Evolutionary conservation across 2,888 invertebrate genomes (phyloP), one percentile per base, ranked within the genome.

Genomic region (Mimachlamys varia): DNA sequence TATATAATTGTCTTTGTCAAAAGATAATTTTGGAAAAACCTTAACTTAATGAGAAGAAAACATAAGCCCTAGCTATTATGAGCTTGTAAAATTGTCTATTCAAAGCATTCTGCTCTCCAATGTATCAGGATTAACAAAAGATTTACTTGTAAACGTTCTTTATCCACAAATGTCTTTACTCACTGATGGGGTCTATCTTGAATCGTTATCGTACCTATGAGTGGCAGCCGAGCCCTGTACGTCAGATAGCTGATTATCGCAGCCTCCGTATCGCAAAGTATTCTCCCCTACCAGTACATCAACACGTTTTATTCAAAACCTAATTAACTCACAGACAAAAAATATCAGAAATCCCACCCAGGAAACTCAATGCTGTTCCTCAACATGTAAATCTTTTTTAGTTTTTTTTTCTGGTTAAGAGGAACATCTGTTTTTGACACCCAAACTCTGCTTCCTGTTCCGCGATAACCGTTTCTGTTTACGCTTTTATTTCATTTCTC

Each of bases 341-440:
- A 76, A 27, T 76, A 76, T 76, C 76, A 76, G 76, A 33, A 76
- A 76, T 76, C 76, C 76, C 76, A 76, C 76, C 76, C 76, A 76
- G 76, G 76, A 76, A 76, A 76, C 76, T 76, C 5, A 76, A 76
- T 22, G 76, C 76, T 76, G 76, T 27, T 76, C 27, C 33, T 76
- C 76, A 33, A 33, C 76, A 76, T 76, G 76, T 76, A 76, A 76
- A 33, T 76, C 76, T 76, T 76, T 76, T 17, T 27, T 27, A 1
- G 2, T 62, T 76, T 76, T 76, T 76, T 76, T 33, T 76, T 15
- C 76, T 33, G 76, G 76, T 12, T 76, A 76, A 76, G 76, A 76
- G 76, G 27, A 76, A 76, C 76, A 76, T 76, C 76, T 76, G 76
- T 76, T 76, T 76, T 76, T 76, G 76, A 76, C 76, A 76, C 76